Evolutionary conservation across 2,888 invertebrate species (phyloP).

Genomic region (Lysandra coridon): DNA sequence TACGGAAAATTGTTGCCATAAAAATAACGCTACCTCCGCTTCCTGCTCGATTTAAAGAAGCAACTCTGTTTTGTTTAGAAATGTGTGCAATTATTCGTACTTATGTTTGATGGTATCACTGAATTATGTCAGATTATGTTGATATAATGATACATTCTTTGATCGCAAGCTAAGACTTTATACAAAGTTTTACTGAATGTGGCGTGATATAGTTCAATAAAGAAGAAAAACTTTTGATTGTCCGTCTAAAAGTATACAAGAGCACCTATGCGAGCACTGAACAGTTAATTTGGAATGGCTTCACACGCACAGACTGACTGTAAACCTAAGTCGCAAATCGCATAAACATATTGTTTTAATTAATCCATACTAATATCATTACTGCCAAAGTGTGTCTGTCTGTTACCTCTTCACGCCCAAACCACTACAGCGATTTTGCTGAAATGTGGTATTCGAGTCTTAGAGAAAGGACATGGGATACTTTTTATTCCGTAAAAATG

Average conservation of each 20-base stretch:
- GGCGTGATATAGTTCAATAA: not conserved
- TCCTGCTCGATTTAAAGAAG: constrained; percentile 42
- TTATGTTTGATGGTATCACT: constrained; percentile 14
- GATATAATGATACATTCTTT: not conserved
- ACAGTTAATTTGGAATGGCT: too few species aligned
- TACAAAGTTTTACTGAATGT: not conserved
- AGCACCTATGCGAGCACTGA: too few species aligned
- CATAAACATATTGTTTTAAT: too few species aligned
- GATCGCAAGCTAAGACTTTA: not conserved
- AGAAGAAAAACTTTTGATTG: not conserved
- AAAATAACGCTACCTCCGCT: constrained; percentile 71
- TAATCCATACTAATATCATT: too few species aligned
- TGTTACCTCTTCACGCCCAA: too few species aligned
- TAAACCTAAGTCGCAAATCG: not conserved
- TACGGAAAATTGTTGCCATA: constrained; percentile 79
- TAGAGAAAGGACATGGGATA: too few species aligned
- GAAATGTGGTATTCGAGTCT: too few species aligned
- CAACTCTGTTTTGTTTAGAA: constrained; percentile 21
- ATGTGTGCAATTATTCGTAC: constrained; percentile 14
- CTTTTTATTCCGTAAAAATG: too few species aligned
- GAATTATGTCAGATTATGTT: not conserved
- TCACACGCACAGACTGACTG: not conserved
- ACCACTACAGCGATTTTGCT: too few species aligned
- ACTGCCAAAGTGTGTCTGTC: too few species aligned
- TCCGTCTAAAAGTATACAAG: not conserved